A percentile compares a stretch with the other conserved stretches of the same genome.
Conservation (phyloP, 2,797 vertebrate genomes). For the Sylvia borin region DNA sequence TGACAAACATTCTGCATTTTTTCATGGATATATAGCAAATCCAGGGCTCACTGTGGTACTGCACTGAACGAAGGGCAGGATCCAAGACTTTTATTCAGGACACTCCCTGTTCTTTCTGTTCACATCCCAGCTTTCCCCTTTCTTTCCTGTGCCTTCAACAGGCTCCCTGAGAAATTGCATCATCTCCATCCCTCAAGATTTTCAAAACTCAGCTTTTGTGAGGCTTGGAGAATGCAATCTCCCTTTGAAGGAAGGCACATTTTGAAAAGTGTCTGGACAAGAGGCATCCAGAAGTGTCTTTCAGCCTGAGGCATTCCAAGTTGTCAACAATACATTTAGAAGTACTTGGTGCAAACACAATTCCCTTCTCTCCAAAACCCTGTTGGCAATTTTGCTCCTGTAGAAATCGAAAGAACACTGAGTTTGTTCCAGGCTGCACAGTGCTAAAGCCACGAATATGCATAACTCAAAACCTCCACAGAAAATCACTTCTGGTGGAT, state of each 20-base stretch:
- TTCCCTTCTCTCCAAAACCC: background rate
- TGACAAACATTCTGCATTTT: background rate
- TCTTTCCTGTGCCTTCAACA: background rate
- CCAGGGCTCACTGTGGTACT: background rate
- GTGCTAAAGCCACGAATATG: background rate
- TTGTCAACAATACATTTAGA: fast-evolving
- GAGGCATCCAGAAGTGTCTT: background rate
- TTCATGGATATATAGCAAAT: background rate
- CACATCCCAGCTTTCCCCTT: background rate
- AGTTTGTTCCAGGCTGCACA: background rate
- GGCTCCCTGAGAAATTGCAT: background rate
- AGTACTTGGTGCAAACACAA: background rate
- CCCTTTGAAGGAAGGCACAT: background rate
- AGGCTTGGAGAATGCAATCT: background rate
- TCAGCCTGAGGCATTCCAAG: background rate
- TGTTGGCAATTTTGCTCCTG: background rate
- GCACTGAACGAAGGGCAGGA: fast-evolving
- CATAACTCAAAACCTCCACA: background rate
- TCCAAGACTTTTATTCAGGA: background rate
- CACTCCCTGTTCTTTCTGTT: background rate
- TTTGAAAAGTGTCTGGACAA: background rate
- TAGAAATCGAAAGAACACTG: fast-evolving
- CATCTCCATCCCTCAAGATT: background rate
- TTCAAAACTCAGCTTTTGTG: background rate
- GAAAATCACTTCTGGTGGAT: background rate